Evolutionary conservation across 2,797 vertebrate genomes (phyloP), one percentile per base, ranked within the genome.

Genomic region (Xenops minutus): DNA sequence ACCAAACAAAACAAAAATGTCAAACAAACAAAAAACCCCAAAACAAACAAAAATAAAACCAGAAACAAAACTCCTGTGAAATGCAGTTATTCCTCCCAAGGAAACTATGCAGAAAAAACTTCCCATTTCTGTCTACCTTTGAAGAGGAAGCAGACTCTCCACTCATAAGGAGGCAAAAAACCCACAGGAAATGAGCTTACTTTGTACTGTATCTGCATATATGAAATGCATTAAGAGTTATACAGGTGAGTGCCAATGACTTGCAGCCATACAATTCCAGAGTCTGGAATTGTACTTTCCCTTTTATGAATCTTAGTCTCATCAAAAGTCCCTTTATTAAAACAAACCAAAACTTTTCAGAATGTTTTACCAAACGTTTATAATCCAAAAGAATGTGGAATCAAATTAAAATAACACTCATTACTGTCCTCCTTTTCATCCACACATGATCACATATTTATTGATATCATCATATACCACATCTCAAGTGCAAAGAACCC

Each of bases 171-270:
- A 3, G 1, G 12, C 14, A 58, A 80, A 90, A 92, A 48, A 6
- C 0, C 0, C 10, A 6, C 0, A 56, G 34, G 12, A 85, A 66
- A 85, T 26, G 1, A 56, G 36, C 13, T 61, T 67, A 79, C 24
- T 91, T 78, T 32, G 22, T 10, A 13, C 15, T 63, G 9, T 30
- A 61, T n/a, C 74, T 59, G 29, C 23, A 36, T 16, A 19, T 22
- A 67, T 5, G 10, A 79, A 54, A 44, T 14, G 3, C 5, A 62
- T 21, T 30, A 61, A 22, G 10, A 80, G 7, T 67, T 69, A 73
- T 4, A 37, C 9, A 67, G 29, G 3, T 30, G 17, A 27, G 11
- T 41, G 61, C 10, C 61, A 66, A 32, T 2, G 11, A 52, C 44
- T 62, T 84, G 5, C 11, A 82, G 26, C 7, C 39, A 55, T 29